Conservation (phyloP, 2,888 invertebrate genomes). For the Thymelicus lineola region DNA sequence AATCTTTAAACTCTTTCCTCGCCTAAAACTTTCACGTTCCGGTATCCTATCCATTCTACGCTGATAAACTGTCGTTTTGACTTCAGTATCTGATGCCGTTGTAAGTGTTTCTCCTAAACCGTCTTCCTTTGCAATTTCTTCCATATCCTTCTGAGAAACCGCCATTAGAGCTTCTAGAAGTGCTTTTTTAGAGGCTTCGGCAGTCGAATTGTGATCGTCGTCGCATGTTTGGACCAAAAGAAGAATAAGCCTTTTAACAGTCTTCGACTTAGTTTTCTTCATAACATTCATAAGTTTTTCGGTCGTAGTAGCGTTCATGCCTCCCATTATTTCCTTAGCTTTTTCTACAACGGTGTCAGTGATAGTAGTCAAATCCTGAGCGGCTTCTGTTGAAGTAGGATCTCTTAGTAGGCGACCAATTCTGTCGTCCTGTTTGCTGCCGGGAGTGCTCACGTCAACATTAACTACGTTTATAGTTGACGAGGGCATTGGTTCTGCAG, state of each 20-base stretch:
- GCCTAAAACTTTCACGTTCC: conserved; percentile 47
- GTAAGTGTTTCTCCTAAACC: conserved; percentile 55
- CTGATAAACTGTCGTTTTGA: conserved; percentile 56
- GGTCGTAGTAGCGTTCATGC: conserved; percentile 90
- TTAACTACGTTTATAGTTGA: conserved; percentile 57
- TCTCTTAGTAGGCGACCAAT: conserved; percentile 68
- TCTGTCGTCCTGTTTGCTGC: conserved; percentile 59
- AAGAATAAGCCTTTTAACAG: conserved; percentile 89
- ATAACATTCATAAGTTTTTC: conserved; percentile 91
- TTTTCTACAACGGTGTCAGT: conserved; percentile 87
- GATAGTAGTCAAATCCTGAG: conserved; percentile 87
- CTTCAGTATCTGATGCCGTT: conserved; percentile 56
- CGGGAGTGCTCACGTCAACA: conserved; percentile 58
- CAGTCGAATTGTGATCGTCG: conserved; percentile 88
- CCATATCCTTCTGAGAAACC: conserved; percentile 85
- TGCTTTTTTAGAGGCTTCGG: conserved; percentile 89
- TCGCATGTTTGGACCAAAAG: conserved; percentile 92
- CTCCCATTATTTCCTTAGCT: conserved; percentile 91
- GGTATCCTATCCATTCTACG: conserved; percentile 58
- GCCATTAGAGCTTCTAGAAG: conserved; percentile 89
- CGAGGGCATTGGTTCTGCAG: conserved; percentile 64
- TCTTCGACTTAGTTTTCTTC: conserved; percentile 92
- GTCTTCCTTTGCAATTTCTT: conserved; percentile 76
- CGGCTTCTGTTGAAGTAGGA: conserved; percentile 73
- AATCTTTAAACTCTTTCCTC: conserved; percentile 66